Evolutionary conservation across 2,797 vertebrate genomes (phyloP).

Genomic region (Heliangelus exortis): DNA sequence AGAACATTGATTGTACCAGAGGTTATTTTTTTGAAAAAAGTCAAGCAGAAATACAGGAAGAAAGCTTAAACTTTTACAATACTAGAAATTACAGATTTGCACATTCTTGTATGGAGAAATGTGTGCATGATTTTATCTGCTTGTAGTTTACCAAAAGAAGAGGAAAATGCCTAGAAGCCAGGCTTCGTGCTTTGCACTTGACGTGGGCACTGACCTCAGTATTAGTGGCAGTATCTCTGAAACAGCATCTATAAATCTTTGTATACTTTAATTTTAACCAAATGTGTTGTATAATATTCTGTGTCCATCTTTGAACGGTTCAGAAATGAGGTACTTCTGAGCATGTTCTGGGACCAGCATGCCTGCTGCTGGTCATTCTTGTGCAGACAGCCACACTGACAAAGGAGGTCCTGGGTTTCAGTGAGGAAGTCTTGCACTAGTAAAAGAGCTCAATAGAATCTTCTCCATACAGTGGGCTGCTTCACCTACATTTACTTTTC

Average conservation of each 20-base stretch:
- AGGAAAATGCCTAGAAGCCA: not conserved
- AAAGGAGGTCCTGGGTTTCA: not conserved
- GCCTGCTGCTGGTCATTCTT: not conserved
- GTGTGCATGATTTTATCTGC: not conserved
- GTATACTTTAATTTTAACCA: not conserved
- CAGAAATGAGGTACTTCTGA: not conserved
- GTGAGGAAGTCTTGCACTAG: not conserved
- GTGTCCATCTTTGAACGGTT: not conserved
- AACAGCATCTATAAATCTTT: not conserved
- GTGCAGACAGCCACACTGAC: not conserved
- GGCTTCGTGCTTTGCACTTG: not conserved
- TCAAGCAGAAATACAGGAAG: not conserved
- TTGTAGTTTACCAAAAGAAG: not conserved
- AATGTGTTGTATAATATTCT: not conserved
- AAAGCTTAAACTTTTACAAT: not conserved
- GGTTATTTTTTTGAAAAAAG: not conserved
- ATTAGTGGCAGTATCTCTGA: not conserved
- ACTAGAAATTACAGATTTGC: not conserved
- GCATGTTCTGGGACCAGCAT: accelerated
- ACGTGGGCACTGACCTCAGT: not conserved
- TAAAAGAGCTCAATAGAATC: not conserved
- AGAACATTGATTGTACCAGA: not conserved
- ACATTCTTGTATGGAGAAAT: not conserved
- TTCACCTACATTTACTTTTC: not conserved
- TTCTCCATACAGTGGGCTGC: not conserved